These are phyloP conservation scores for Cephus pulcher DNA, from an alignment of 2,888 invertebrate genomes.

Conservation along the genomic window DNA sequence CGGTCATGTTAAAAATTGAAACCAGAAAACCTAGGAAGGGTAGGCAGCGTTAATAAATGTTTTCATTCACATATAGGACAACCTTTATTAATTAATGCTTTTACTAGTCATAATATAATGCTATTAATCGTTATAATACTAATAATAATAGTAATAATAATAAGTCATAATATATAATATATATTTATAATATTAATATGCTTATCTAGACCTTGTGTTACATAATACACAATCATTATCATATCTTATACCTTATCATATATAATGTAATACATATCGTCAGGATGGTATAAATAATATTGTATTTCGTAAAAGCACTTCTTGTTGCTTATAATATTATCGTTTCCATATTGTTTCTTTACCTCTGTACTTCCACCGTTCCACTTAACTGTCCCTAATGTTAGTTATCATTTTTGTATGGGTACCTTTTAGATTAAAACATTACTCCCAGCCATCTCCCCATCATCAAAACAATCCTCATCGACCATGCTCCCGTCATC, in stretches of 20 bases:
- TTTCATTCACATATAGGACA: constrained; percentile 50
- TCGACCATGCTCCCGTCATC: neutral
- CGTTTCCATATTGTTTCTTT: constrained; percentile 47
- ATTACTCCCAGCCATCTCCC: neutral
- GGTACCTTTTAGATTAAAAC: neutral
- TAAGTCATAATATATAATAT: constrained; percentile 50
- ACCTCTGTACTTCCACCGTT: constrained; percentile 5
- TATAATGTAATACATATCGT: constrained; percentile 37
- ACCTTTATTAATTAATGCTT: constrained; percentile 63
- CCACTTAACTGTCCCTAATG: neutral
- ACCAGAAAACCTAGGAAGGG: too few relatives aligned
- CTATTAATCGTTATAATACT: constrained; percentile 56
- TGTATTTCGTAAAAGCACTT: constrained; percentile 65
- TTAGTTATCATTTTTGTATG: neutral
- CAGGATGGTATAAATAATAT: constrained; percentile 64
- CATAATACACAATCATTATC: constrained; percentile 55
- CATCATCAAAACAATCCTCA: neutral
- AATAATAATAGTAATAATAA: constrained; percentile 53
- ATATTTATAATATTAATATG: constrained; percentile 54
- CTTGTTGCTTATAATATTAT: constrained; percentile 64
- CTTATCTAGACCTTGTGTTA: constrained; percentile 57
- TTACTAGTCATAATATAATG: constrained; percentile 61
- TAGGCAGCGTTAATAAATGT: constrained; percentile 4
- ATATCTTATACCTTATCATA: constrained; percentile 33
- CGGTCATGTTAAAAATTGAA: too few relatives aligned